A percentile compares a stretch with the other conserved stretches of the same genome.
Conservation (phyloP, 2,888 invertebrate species). For the Electrophaes corylata region DNA sequence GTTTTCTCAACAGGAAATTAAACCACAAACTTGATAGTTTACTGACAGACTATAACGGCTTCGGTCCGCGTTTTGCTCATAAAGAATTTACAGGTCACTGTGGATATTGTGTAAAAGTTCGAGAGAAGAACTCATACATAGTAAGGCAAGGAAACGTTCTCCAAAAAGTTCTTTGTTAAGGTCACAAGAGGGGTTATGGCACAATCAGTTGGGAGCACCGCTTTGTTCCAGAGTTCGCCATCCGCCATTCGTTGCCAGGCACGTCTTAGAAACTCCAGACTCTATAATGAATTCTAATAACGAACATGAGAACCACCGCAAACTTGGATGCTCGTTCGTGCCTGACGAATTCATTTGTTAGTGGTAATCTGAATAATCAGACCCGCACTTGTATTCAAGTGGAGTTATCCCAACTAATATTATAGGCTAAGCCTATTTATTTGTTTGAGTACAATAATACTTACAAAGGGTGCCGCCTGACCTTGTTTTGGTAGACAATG, state of each 20-base stretch:
- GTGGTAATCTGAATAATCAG: conserved; percentile 44
- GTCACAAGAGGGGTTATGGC: conserved; percentile 30
- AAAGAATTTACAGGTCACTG: conserved; percentile 41
- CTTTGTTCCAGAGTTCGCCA: conserved; percentile 52
- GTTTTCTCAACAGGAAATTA: conserved; percentile 42
- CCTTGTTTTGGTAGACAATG: conserved; percentile 8
- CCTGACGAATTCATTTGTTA: conserved; percentile 43
- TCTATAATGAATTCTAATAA: conserved; percentile 49
- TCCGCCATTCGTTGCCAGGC: conserved; percentile 40
- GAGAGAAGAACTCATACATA: conserved; percentile 41
- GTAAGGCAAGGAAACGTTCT: conserved; percentile 32
- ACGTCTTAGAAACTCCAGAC: conserved; percentile 41
- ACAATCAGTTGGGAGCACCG: conserved; percentile 43
- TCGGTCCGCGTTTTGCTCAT: conserved; percentile 32
- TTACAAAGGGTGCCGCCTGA: conserved; percentile 5
- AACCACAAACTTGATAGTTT: conserved; percentile 41
- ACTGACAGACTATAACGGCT: conserved; percentile 31
- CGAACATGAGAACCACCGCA: conserved; percentile 29
- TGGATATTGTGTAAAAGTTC: conserved; percentile 42
- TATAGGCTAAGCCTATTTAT: conserved; percentile 31
- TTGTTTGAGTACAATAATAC: conserved; percentile 18
- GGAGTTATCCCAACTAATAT: conserved; percentile 39
- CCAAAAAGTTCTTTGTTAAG: conserved; percentile 50
- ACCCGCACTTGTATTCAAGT: conserved; percentile 35
- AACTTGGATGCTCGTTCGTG: conserved; percentile 42